Evolutionary conservation across 2,113 vertebrate species (phyloP), one percentile per base, ranked within the genome.

Genomic region (Pelecanoides urinatrix): DNA sequence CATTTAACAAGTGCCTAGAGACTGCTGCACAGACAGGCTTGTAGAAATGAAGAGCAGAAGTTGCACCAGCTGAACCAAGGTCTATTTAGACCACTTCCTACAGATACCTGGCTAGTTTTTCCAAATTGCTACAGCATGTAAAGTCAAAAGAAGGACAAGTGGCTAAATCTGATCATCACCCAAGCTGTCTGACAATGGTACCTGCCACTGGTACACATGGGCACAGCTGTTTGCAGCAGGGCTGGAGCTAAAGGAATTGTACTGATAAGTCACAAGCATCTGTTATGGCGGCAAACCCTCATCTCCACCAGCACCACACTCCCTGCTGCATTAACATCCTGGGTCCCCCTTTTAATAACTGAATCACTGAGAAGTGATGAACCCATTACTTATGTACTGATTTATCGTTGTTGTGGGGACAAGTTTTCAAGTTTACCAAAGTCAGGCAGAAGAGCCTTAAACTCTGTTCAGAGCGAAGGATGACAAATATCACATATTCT

Each of bases 1-100:
- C 86, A 91, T 88, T 95, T 94, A 96, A 87, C 90, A 94, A 97
- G 74, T 25, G 45, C 72, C 79, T 84, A 62, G 96, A 97, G 95
- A 93, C 84, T 86, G 70, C 74, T 80, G 82, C 77, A 92, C 75
- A 92, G 88, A 84, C 80, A 93, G n/a, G 32, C 62, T 78, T 72
- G 61, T 32, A 94, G 70, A 93, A 86, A 71, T 29, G 56, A 72
- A 92, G 59, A 91, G 58, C 32, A 73, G 55, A 89, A 92, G 63
- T 29, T 89, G 58, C 86, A 91, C 34, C 50, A 91, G 86, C 49
- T 78, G 63, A 95, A 79, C 25, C 1, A 13, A 79, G 70, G 59
- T 86, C 80, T 94, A 17, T 67, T 86, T 80, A 86, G 86, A 68
- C 40, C 61, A 77, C 34, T 76, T 96, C 66, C 66, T 96, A 78